phyloP scores from a whole-genome alignment of 2,888 invertebrate species.

The Papilio protenor region DNA sequence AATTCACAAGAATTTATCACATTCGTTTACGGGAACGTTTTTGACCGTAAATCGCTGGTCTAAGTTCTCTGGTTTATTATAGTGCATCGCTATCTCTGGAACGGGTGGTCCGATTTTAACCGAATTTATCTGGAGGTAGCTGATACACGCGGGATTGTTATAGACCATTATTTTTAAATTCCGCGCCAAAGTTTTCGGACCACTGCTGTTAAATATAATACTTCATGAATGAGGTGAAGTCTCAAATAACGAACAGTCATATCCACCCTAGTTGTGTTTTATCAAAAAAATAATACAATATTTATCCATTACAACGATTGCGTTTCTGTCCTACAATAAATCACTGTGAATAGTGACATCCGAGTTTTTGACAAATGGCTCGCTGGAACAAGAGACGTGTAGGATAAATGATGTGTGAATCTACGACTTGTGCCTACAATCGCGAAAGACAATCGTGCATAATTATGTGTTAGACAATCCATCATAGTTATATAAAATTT shows the following conservation, averaged over 20 bases:
- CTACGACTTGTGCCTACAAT: conserved; percentile 50
- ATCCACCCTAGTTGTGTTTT: conserved; percentile 56
- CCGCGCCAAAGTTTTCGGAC: too few relatives aligned
- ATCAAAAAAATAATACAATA: conserved; percentile 75
- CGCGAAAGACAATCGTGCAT: conserved; percentile 22
- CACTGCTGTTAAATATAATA: too few relatives aligned
- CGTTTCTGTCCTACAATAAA: conserved; percentile 71
- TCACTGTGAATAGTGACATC: conserved; percentile 76
- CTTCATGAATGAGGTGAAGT: not conserved
- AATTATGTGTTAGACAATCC: conserved; percentile 23
- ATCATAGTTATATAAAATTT: conserved; percentile 17
- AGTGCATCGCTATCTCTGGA: too few relatives aligned
- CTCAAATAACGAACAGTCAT: conserved; percentile 8
- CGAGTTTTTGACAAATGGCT: conserved; percentile 81
- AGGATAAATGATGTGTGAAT: conserved; percentile 76
- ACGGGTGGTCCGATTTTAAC: too few relatives aligned
- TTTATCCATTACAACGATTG: conserved; percentile 83
- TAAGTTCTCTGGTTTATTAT: too few relatives aligned
- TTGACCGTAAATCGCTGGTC: too few relatives aligned
- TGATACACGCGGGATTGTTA: too few relatives aligned
- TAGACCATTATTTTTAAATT: too few relatives aligned
- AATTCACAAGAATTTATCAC: too few relatives aligned
- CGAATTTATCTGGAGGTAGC: too few relatives aligned
- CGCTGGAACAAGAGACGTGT: conserved; percentile 71
- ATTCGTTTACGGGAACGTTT: too few relatives aligned